Evolutionary conservation across 1,140 invertebrate species (phyloP), one percentile per base, ranked within the genome.

Genomic region (Lepidurus arcticus): DNA sequence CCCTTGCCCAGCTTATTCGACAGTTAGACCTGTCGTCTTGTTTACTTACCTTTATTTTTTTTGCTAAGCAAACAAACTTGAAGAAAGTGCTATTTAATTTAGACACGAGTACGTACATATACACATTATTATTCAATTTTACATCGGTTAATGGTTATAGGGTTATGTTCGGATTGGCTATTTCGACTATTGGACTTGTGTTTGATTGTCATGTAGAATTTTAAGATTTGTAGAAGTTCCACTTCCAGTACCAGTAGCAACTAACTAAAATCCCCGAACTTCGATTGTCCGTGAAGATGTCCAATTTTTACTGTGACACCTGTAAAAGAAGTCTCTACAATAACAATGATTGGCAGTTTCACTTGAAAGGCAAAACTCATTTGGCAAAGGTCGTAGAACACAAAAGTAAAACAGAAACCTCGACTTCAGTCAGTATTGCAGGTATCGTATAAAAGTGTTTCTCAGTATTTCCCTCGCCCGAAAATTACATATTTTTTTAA

Each of bases 281-380:
- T 47, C 10, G 8, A 6, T 47, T 16, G 45, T 10, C 45, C 3
- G 10, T 10, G 3, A 65, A 16, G 7, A 65, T 65, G 53, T 65
- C 53, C 8, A 65, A 21, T 1, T 65, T 65, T 16, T 65, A 65
- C 53, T 65, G 53, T 7, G 13, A 16, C 3, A 21, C 21, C 16
- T 65, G 53, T 21, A 65, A 65, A 21, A 65, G 13, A 16, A 65
- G 8, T 7, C 53, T 65, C 53, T 65, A 13, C 53, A 65, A 65
- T 65, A 65, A 65, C 13, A 65, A 65, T 65, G 53, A 65, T 21
- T 65, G 53, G 53, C 53, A 65, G 53, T 65, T 65, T 65, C 53
- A 65, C 53, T 7, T 65, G n/a, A 65, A 65, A 21, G 13, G 53
- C 8, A 65, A 65, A 21, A n/a, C 53, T 16, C 53, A 65, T 21